Percentiles rank a stretch among this genome's conserved stretches.
Evolutionary conservation across 2,888 invertebrate genomes (phyloP).

Genomic region (Latheticus oryzae): DNA sequence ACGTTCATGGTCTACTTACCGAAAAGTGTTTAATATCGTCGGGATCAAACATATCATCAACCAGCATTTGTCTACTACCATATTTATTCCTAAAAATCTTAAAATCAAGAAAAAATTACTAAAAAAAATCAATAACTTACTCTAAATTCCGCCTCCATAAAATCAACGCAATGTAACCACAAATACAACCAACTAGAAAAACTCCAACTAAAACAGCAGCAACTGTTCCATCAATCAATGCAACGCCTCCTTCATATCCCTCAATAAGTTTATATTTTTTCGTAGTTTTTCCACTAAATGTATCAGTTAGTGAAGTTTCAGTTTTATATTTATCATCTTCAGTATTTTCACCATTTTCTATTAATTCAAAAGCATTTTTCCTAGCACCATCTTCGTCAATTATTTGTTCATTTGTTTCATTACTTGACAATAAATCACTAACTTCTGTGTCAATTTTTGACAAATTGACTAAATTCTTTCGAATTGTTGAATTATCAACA

Average conservation of each 20-base stretch:
- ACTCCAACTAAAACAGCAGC: constrained; percentile 49
- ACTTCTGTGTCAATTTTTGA: constrained; percentile 25
- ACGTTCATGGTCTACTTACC: constrained; percentile 56
- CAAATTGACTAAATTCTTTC: constrained; percentile 19
- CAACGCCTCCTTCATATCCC: constrained; percentile 21
- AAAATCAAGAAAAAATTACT: constrained; percentile 16
- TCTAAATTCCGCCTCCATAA: constrained; percentile 64
- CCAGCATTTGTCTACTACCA: constrained; percentile 64
- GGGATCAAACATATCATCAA: constrained; percentile 63
- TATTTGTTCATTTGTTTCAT: background rate
- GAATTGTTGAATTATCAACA: constrained; percentile 31
- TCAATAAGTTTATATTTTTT: too few species aligned
- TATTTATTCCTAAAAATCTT: constrained; percentile 60
- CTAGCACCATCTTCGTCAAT: background rate
- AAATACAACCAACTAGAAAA: constrained; percentile 58
- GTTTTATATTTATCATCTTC: constrained; percentile 41
- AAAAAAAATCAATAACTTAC: constrained; percentile 55
- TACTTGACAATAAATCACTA: constrained; percentile 4
- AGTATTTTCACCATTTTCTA: constrained; percentile 44
- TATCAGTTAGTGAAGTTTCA: background rate
- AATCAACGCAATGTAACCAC: constrained; percentile 62
- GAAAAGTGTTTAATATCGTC: constrained; percentile 65
- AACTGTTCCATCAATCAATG: constrained; percentile 46
- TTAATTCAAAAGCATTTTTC: constrained; percentile 35
- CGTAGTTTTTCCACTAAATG: background rate